phyloP scores from a whole-genome alignment of 2,113 vertebrate genomes.

The Taurulus bubalis region DNA sequence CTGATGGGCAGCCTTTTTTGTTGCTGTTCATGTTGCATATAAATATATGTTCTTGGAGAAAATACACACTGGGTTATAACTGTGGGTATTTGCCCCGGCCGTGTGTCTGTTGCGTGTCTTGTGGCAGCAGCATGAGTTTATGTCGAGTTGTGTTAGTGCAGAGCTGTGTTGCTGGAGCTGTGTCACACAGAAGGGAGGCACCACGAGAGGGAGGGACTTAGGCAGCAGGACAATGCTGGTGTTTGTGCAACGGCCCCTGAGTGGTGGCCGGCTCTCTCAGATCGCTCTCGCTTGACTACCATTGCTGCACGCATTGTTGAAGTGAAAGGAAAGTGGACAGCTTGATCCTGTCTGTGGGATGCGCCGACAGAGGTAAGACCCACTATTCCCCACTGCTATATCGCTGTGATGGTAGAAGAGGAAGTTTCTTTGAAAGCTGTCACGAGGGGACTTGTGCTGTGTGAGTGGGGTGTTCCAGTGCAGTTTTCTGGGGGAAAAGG shows the following conservation, averaged over 20 bases:
- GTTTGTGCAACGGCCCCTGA: constrained; percentile 85
- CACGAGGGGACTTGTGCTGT: constrained; percentile 16
- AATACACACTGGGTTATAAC: constrained; percentile 6
- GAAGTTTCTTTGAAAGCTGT: constrained; percentile 18
- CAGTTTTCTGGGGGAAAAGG: constrained; percentile 35
- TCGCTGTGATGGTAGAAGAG: constrained; percentile 41
- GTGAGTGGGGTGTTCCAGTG: constrained; percentile 27
- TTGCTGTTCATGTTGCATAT: constrained; percentile 17
- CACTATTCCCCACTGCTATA: constrained; percentile 20
- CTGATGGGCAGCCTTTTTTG: constrained; percentile 10
- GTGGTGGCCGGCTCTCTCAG: constrained; percentile 77
- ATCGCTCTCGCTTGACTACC: constrained; percentile 79
- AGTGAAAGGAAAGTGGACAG: constrained; percentile 74
- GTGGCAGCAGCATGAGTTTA: constrained; percentile 51
- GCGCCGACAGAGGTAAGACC: constrained; percentile 76
- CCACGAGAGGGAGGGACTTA: constrained; percentile 83
- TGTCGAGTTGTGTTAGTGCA: constrained; percentile 74
- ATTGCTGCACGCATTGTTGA: constrained; percentile 75
- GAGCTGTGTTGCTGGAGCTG: constrained; percentile 66
- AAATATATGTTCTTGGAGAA: constrained; percentile 2
- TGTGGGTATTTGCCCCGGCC: constrained; percentile 18
- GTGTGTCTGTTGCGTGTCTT: constrained; percentile 23
- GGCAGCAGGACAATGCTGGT: constrained; percentile 81
- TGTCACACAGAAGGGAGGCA: constrained; percentile 76
- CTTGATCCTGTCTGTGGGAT: constrained; percentile 72